phyloP scores from a whole-genome alignment of 2,113 vertebrate species.

The Oncorhynchus clarkii region DNA sequence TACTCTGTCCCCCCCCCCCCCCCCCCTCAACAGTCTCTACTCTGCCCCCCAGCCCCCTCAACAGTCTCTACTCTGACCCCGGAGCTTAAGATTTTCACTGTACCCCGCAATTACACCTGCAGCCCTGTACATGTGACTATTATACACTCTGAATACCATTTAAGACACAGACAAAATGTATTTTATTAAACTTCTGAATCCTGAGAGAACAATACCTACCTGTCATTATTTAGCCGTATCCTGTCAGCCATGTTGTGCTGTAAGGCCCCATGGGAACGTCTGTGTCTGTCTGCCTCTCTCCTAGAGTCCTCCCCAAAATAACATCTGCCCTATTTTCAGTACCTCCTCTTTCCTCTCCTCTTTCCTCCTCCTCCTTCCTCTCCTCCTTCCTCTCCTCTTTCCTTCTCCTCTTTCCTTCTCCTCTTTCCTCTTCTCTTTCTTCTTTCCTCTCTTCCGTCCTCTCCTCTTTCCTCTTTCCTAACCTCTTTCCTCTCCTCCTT shows the following conservation, averaged over 20 bases:
- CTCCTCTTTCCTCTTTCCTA: neutral
- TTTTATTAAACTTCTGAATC: no score
- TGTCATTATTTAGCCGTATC: neutral
- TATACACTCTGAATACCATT: no score
- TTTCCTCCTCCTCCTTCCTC: neutral
- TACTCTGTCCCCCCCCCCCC: no score
- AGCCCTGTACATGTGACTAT: no score
- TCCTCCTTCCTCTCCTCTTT: slow-evolving; percentile 28
- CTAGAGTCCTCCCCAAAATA: slow-evolving; percentile 69
- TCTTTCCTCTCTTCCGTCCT: no score
- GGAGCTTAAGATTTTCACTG: no score
- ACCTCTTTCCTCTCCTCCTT: neutral
- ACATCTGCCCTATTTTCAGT: slow-evolving; percentile 63
- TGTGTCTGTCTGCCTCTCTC: slow-evolving; percentile 11
- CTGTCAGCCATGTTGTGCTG: slow-evolving; percentile 41
- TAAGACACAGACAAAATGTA: no score
- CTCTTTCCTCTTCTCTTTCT: slow-evolving; percentile 7
- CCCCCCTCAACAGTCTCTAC: no score
- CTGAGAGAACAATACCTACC: neutral
- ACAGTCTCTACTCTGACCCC: no score
- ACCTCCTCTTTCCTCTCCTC: slow-evolving; percentile 44
- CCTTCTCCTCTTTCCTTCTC: neutral
- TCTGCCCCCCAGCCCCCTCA: no score
- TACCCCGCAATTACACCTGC: no score
- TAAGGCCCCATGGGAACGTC: neutral